A percentile compares a stretch with the other conserved stretches of the same genome.
These are phyloP conservation scores for Liposcelis brunnea DNA, from an alignment of 2,888 invertebrate species.

Conservation along the genomic window DNA sequence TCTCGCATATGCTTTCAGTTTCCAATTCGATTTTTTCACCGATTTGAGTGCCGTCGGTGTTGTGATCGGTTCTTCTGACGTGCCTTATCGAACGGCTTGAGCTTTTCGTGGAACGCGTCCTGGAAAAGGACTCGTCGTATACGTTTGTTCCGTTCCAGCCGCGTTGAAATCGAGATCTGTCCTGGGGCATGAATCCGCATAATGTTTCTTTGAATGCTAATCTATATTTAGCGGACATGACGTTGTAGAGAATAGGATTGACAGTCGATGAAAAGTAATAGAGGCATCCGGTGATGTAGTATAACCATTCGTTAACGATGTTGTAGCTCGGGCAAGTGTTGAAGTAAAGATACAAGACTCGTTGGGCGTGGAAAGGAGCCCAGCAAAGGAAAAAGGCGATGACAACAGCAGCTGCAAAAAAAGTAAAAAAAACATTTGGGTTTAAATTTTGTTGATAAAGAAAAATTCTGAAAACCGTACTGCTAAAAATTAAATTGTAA, in stretches of 20 bases:
- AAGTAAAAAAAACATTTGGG: no score
- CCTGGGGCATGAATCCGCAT: constrained; percentile 31
- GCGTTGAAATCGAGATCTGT: no score
- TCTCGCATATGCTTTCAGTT: no score
- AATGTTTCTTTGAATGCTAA: constrained; percentile 59
- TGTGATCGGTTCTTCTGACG: no score
- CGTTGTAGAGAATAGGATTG: constrained; percentile 73
- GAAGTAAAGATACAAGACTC: constrained; percentile 66
- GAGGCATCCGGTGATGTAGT: constrained; percentile 58
- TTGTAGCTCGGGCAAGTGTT: constrained; percentile 40
- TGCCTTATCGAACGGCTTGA: no score
- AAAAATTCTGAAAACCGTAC: no score
- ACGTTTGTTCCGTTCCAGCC: no score
- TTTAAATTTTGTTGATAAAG: neutral
- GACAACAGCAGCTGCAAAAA: constrained; percentile 70
- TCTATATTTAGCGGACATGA: constrained; percentile 62
- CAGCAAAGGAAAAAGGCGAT: constrained; percentile 88
- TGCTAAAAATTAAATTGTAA: no score
- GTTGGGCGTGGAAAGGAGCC: constrained; percentile 90
- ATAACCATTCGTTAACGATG: constrained; percentile 58
- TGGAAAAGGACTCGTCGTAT: no score
- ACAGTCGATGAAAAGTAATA: constrained; percentile 71
- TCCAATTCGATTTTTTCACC: no score
- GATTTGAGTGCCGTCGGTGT: no score
- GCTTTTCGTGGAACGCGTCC: no score